Evolutionary conservation across 2,888 invertebrate genomes (phyloP), one percentile per base, ranked within the genome.

Genomic region (Sthenelais limicola): DNA sequence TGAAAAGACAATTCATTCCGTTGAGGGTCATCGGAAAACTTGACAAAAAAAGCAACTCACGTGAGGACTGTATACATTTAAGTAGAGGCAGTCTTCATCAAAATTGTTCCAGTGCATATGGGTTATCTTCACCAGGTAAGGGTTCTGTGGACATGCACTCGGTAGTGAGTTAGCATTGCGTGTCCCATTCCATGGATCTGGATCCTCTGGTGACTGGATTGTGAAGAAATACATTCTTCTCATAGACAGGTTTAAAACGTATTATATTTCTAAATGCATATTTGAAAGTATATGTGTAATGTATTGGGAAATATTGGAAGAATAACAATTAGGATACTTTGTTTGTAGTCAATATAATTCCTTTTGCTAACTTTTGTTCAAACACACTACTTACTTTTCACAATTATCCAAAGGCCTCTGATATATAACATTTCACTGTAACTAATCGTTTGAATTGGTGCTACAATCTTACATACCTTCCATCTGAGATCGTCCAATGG

Each of bases 21-120:
- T n/a, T n/a, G n/a, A n/a, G n/a, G n/a, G n/a, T n/a, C n/a, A n/a
- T n/a, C n/a, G n/a, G n/a, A 18, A 43, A 12, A 43, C 18, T 12
- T 43, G 43, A 12, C 18, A 18, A 43, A 43, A 43, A 9, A 9
- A 52, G 4, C 32, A 28, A 56, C 56, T 7, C 35, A 73, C 72
- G 33, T 66, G 33, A 35, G 74, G 74, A 26, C 56, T 35, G 49
- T 56, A 74, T n/a, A 74, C 58, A 52, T 74, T 74, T 15, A 74
- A 48, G 54, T 68, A 24, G 51, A 74, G 74, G 35, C 74, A 74
- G 67, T 74, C 73, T 33, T 74, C 74, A 32, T 56, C 38, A 26
- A 68, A 74, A n/a, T 32, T 7, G 0, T 28, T 52, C 73, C 73
- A 73, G 3, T 7, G 12, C 24, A 54, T 68, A 68, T 74, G 73